Base-by-base conservation (phyloP, 30 jellyfish, hydroid and myxozoan genomes). In the Aurelia sp. region DNA sequence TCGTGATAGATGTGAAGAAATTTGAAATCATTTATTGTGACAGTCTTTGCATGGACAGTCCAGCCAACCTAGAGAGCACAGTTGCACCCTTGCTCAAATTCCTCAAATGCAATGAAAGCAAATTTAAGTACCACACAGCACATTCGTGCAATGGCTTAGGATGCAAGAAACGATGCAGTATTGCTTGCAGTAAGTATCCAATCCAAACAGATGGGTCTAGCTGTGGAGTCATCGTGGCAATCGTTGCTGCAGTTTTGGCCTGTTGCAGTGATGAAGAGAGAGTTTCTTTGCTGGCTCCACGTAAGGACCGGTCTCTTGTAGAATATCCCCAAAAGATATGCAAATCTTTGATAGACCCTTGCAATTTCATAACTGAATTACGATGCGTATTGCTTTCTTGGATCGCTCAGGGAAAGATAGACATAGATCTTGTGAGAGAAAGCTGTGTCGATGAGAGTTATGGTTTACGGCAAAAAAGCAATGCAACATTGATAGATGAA, bases 371-470 rank as follows among this genome's bases (percentile, higher is more conserved):
- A 59, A 59, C 68, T 59, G 68, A 59, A 21, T 21, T 59, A 59
- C 68, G 68, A 18, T 59, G 68, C 31, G 68, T 59, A 59, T 59
- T 59, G 68, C 24, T 59, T 59, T 59, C 68, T 59, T 59, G 68
- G 68, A 59, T 59, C 6, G 68, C 68, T 59, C 21, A 59, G 13
- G 31, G 68, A 59, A 3, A 59, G 31, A 59, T 59, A 17, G 68
- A 59, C 21, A 59, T 59, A 21, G 68, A 59, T 21, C 68, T 59
- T 59, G 68, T 59, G 24, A 18, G 68, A 21, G 27, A 59, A 59
- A 59, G 24, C 13, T 21, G 31, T 59, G 11, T 59, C 31, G 2
- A 59, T 59, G 68, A 59, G 22, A 59, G 68, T 59, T 59, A 6
- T 1, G 13, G 68, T 9, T 4, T 12, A n/a, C n/a, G n/a, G 22